A percentile compares a stretch with the other conserved stretches of the same genome.
phyloP scores from a whole-genome alignment of 2,888 invertebrate species.

The Papilio protenor region DNA sequence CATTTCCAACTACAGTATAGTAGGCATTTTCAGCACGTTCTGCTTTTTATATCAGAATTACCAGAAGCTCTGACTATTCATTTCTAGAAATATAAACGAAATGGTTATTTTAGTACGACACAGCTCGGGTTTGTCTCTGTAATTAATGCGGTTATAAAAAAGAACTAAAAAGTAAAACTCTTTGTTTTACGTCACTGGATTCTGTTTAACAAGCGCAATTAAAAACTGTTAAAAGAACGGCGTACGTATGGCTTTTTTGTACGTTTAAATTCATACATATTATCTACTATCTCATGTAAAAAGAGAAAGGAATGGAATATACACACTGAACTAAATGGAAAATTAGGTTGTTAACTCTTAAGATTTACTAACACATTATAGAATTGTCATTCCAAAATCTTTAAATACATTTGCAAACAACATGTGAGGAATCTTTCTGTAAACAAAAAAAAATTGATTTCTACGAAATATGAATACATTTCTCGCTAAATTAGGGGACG shows the following conservation, averaged over 20 bases:
- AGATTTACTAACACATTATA: background rate
- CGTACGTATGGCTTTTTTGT: background rate
- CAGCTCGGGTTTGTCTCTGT: constrained; percentile 10
- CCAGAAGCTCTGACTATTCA: background rate
- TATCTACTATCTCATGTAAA: background rate
- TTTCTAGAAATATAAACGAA: constrained; percentile 9
- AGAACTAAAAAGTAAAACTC: background rate
- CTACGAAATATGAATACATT: background rate
- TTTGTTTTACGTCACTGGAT: constrained; percentile 6
- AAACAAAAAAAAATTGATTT: background rate
- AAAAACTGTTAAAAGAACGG: background rate
- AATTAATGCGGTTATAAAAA: constrained; percentile 22
- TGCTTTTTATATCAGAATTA: constrained; percentile 4
- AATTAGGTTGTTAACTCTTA: background rate
- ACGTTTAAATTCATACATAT: background rate
- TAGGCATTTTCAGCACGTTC: background rate
- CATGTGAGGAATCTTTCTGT: too few relatives aligned
- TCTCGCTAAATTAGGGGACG: background rate
- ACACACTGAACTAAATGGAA: background rate
- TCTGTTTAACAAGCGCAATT: constrained; percentile 16
- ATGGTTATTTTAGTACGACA: constrained; percentile 13
- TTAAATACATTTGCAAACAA: too few relatives aligned
- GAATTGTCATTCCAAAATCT: too few relatives aligned
- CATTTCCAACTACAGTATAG: background rate
- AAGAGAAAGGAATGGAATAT: background rate